A percentile compares a stretch with the other conserved stretches of the same genome.
These are phyloP conservation scores for Agelas oroides DNA, from an alignment of 37 sponge, comb jelly and placozoan species.

Conservation along the genomic window DNA sequence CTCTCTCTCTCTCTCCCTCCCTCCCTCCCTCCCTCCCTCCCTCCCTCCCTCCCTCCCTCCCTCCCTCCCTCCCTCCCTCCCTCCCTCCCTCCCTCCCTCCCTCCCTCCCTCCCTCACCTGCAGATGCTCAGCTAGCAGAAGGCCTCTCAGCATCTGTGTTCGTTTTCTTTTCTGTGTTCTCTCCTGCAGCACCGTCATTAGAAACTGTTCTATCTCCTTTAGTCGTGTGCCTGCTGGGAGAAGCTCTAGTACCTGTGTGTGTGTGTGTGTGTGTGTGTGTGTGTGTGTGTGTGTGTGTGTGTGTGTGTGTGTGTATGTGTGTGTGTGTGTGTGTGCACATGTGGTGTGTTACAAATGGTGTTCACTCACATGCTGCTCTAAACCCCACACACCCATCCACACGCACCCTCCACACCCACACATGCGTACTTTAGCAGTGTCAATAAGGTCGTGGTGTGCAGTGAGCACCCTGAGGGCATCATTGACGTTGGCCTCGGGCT, in stretches of 20 bases:
- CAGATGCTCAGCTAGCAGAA: slow-evolving; percentile 71
- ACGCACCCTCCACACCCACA: too few species aligned
- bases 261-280: too few species aligned
- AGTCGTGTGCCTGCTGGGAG: slow-evolving; percentile 60
- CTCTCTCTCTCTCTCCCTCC: not conserved
- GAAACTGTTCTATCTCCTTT: slow-evolving; percentile 58
- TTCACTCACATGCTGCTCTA: too few species aligned
- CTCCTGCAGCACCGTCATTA: slow-evolving; percentile 70
- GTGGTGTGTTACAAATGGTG: not conserved
- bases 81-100: slow-evolving; percentile 4
- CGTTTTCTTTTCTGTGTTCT: slow-evolving; percentile 39
- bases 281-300: too few species aligned
- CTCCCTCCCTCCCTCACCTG: slow-evolving; percentile 81
- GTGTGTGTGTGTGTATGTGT: too few species aligned
- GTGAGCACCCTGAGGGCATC: slow-evolving; percentile 72
- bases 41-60: not conserved
- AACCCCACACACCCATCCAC: too few species aligned
- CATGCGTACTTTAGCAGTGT: slow-evolving; percentile 87
- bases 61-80: not conserved
- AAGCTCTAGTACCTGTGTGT: slow-evolving; percentile 66
- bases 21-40: not conserved
- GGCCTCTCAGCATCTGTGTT: slow-evolving; percentile 73
- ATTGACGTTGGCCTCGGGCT: slow-evolving; percentile 67
- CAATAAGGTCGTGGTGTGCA: slow-evolving; percentile 74
- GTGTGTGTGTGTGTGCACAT: not conserved